Percentiles rank a stretch among this genome's conserved stretches.
Evolutionary conservation across 2,888 invertebrate species (phyloP).

Genomic region (Chouioia cunea): DNA sequence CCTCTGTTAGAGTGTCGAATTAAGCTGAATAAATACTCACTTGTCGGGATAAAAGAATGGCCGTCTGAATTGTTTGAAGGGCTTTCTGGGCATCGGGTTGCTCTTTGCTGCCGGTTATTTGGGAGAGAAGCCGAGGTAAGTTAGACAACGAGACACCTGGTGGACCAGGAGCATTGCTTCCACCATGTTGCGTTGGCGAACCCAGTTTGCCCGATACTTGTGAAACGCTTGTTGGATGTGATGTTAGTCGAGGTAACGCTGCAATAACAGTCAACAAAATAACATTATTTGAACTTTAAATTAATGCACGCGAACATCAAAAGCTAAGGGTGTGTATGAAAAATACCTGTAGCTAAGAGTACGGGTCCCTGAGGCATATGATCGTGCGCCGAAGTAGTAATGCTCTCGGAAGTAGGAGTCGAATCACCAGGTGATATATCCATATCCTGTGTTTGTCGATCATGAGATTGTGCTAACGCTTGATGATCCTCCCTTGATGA

Average conservation of each 20-base stretch:
- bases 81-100: constrained; percentile 72
- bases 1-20: no score
- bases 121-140: constrained; percentile 70
- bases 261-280: no score
- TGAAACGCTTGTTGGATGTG: constrained; percentile 69
- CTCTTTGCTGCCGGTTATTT: constrained; percentile 69
- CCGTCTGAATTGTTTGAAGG: constrained; percentile 71
- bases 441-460: constrained; percentile 84
- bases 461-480: constrained; percentile 50
- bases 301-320: constrained; percentile 4
- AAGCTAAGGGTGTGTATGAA: no score
- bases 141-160: constrained; percentile 68
- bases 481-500: constrained; percentile 58
- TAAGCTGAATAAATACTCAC: constrained; percentile 57
- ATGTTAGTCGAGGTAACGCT: constrained; percentile 76
- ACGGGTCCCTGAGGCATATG: constrained; percentile 73
- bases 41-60: constrained; percentile 65
- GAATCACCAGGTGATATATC: constrained; percentile 94
- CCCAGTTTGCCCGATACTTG: constrained; percentile 63
- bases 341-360: constrained; percentile 72
- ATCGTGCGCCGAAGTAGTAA: constrained; percentile 69
- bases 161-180: constrained; percentile 67
- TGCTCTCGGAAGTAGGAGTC: constrained; percentile 87
- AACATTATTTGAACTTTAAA: constrained; percentile 12
- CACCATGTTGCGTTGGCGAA: constrained; percentile 61